Base-by-base conservation (phyloP, 1,140 invertebrate species). In the Bathynomus jamesi region DNA sequence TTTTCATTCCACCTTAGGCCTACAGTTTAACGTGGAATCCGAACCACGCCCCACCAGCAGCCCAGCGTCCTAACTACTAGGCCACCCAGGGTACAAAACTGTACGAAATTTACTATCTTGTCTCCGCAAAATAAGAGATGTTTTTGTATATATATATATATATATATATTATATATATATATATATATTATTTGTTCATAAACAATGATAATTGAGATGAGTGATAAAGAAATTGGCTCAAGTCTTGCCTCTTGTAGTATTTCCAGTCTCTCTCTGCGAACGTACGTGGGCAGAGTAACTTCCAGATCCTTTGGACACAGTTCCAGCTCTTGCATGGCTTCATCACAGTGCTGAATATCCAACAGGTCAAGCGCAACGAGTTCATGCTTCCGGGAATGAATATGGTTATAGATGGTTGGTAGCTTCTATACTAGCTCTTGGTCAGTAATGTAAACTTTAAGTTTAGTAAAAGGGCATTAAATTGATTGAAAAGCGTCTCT, bases 291-390 rank as follows among this genome's bases (percentile, higher is more conserved):
- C 69, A 85, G 83, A 60, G 82, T 81, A 32, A 86, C 83, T 72
- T 85, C 83, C 32, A 85, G 76, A 78, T 86, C 83, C 74, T 83
- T 61, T 0, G 84, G 84, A 63, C 82, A 82, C 13, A 86, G 74
- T 73, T 83, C 84, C 64, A 85, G 73, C 77, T 85, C 84, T 46
- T 81, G 79, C 60, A 86, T 76, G 24, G 85, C 80, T 78, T 85
- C 83, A 78, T 86, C 84, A 79, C 84, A 83, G 72, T 82, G 85
- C 65, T 84, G 83, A 67, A 82, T 84, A 72, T 85, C 85, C 10
- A 40, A 71, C 28, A 74, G 46, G 31, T 77, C 75, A 67, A 74
- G 62, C 5, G 61, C 61, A 40, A 73, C 72, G 11, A 84, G 82
- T 68, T 82, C 83, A 64, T 85, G 83, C 24, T 85, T 70, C 63